Base-by-base conservation (phyloP, 2,888 invertebrate species). In the Allacma fusca region DNA sequence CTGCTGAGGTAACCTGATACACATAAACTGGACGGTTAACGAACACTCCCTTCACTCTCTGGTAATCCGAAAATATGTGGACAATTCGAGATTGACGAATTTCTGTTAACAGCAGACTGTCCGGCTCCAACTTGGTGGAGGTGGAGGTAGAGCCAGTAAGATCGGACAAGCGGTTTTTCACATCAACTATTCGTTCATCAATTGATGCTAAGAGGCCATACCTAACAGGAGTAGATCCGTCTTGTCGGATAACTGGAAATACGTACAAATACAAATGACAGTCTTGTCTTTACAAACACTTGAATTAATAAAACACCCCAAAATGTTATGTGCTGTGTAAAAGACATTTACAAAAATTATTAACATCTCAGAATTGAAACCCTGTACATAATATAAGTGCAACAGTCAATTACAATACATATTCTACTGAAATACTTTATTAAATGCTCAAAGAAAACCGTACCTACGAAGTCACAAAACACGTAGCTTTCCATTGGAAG, bases 401-500 rank as follows among this genome's bases (percentile, higher is more conserved):
- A 70, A 43, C 5, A 43, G 16, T 50, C 69, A 16, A 21, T 34
- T 23, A n/a, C n/a, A n/a, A n/a, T n/a, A n/a, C n/a, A n/a, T n/a
- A n/a, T n/a, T n/a, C n/a, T n/a, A n/a, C n/a, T n/a, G n/a, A n/a
- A n/a, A n/a, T n/a, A n/a, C n/a, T n/a, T n/a, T n/a, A n/a, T n/a
- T n/a, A n/a, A n/a, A n/a, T n/a, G n/a, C n/a, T n/a, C n/a, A n/a
- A n/a, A n/a, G n/a, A n/a, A n/a, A n/a, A n/a, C n/a, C 88, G 85
- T 84, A 93, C 93, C 93, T 84, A 92, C 89, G 75, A 94, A 90
- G 86, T 94, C 93, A 83, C 92, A 89, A 81, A 93, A 90, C 70
- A 93, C 90, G 85, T 69, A 93, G 86, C 92, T 92, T 87, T 97
- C 96, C 90, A 96, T 94, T 26, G 96, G 96, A 84, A 97, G 89